These are phyloP conservation scores for Palaemon carinicauda DNA, from an alignment of 1,140 invertebrate species.

Conservation along the genomic window DNA sequence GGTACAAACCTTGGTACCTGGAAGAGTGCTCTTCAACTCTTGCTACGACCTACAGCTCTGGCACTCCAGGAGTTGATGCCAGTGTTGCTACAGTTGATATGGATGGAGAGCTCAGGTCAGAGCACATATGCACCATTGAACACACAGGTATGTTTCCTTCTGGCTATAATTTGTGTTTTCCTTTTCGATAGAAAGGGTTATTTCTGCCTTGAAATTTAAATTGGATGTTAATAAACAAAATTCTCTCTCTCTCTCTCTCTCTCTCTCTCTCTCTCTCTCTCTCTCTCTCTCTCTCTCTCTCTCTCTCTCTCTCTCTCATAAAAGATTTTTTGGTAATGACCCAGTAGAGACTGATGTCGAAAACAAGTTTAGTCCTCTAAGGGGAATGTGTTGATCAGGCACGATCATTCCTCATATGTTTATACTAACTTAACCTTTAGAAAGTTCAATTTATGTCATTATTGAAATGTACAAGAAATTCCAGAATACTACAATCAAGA, in stretches of 20 bases:
- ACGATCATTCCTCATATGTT: too few relatives aligned
- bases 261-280: background rate
- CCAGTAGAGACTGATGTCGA: too few relatives aligned
- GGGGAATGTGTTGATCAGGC: too few relatives aligned
- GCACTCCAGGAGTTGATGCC: constrained; percentile 91
- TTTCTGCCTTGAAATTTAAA: too few relatives aligned
- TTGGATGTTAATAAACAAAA: too few relatives aligned
- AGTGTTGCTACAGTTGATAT: constrained; percentile 96
- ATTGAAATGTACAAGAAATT: too few relatives aligned
- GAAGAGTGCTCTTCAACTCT: constrained; percentile 97
- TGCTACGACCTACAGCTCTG: constrained; percentile 95
- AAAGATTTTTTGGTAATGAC: too few relatives aligned
- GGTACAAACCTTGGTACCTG: constrained; percentile 95
- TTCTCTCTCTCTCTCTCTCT: background rate
- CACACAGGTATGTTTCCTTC: constrained; percentile 60
- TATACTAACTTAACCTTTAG: too few relatives aligned
- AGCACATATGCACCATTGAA: constrained; percentile 69
- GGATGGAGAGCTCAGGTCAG: constrained; percentile 83
- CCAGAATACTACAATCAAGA: too few relatives aligned
- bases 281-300: background rate
- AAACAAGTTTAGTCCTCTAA: too few relatives aligned
- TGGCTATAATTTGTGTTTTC: background rate
- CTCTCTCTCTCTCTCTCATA: background rate
- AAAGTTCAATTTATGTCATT: too few relatives aligned
- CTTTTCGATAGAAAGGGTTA: too few relatives aligned